A percentile compares a stretch with the other conserved stretches of the same genome.
Conservation (phyloP, 2,797 vertebrate species). For the Chromobotia macracanthus region DNA sequence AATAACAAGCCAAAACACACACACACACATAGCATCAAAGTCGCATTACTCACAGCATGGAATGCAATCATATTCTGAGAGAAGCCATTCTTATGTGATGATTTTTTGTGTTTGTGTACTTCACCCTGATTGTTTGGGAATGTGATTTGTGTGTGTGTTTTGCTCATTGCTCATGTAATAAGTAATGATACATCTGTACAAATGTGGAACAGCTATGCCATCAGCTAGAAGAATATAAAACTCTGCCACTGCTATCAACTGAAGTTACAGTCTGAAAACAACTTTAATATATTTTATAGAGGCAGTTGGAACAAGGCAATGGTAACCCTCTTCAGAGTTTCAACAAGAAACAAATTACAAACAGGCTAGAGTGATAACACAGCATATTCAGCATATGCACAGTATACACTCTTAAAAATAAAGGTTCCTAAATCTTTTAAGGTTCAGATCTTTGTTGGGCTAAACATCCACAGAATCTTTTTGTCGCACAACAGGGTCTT, state of each 20-base stretch:
- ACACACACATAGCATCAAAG: slow-evolving; percentile 13
- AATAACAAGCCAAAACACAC: slow-evolving; percentile 3
- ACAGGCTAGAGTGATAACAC: not conserved
- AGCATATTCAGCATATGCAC: too few relatives aligned
- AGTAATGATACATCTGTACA: not conserved
- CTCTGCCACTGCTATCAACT: too few relatives aligned
- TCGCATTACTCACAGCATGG: not conserved
- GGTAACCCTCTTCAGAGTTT: not conserved
- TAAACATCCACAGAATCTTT: too few relatives aligned
- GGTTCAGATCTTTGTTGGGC: too few relatives aligned
- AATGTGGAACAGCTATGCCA: not conserved
- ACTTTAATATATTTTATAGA: not conserved
- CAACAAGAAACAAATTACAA: not conserved
- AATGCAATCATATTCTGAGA: not conserved
- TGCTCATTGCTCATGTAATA: not conserved
- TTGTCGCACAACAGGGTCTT: too few relatives aligned
- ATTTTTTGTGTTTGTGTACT: not conserved
- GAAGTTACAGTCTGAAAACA: not conserved
- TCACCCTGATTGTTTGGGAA: too few relatives aligned
- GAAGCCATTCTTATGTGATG: not conserved
- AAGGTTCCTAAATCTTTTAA: too few relatives aligned
- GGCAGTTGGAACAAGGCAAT: not conserved
- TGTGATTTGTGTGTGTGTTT: not conserved
- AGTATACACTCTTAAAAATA: too few relatives aligned
- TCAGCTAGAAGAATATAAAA: not conserved